A percentile compares a stretch with the other conserved stretches of the same genome.
These are phyloP conservation scores for Phrynocephalus versicolor DNA, from an alignment of 2,113 vertebrate genomes.

Conservation along the genomic window DNA sequence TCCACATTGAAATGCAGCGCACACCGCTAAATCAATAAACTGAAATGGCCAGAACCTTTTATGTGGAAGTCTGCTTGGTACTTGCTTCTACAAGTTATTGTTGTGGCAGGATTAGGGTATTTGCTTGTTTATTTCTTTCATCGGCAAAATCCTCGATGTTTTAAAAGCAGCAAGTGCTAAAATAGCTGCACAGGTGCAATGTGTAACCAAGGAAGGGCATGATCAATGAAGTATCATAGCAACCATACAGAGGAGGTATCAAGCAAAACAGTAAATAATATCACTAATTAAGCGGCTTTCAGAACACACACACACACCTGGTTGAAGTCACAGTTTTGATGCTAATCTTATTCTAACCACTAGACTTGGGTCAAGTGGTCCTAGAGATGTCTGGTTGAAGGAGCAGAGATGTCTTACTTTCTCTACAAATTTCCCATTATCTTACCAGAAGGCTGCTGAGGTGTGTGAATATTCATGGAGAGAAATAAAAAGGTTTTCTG, in stretches of 20 bases:
- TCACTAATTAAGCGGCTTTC: slow-evolving; percentile 52
- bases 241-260: slow-evolving; percentile 18
- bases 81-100: slow-evolving; percentile 22
- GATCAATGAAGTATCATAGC: slow-evolving; percentile 50
- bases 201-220: slow-evolving; percentile 45
- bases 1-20: slow-evolving; percentile 4
- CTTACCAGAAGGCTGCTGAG: slow-evolving; percentile 7
- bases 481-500: neutral
- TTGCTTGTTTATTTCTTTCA: slow-evolving; percentile 45
- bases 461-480: neutral
- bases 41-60: slow-evolving; percentile 29
- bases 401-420: slow-evolving; percentile 25
- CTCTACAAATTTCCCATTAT: slow-evolving; percentile 1
- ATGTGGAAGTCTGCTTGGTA: slow-evolving; percentile 14
- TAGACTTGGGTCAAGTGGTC: slow-evolving; percentile 12
- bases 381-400: neutral
- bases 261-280: slow-evolving; percentile 48
- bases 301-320: slow-evolving; percentile 23
- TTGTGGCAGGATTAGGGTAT: slow-evolving; percentile 14
- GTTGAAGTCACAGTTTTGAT: slow-evolving; percentile 1
- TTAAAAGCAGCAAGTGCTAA: slow-evolving; percentile 50
- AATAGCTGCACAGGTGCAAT: slow-evolving; percentile 40
- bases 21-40: slow-evolving; percentile 34
- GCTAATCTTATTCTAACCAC: slow-evolving; percentile 22
- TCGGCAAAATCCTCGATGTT: slow-evolving; percentile 20